A percentile compares a stretch with the other conserved stretches of the same genome.
phyloP scores from a whole-genome alignment of 2,888 invertebrate genomes.

The Drosophila kambysellisi region DNA sequence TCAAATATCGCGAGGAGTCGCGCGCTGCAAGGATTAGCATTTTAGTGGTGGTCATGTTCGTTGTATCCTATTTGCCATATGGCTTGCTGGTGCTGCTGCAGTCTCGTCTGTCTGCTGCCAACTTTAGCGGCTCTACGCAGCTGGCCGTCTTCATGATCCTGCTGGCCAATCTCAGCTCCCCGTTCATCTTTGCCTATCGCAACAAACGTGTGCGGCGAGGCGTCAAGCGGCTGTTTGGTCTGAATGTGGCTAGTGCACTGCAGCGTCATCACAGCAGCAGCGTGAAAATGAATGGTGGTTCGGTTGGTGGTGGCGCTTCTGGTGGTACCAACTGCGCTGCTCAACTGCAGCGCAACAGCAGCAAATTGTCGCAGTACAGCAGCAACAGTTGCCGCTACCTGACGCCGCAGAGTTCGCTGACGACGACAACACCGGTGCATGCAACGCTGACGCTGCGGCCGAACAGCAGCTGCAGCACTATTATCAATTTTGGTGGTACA shows the following conservation, averaged over 20 bases:
- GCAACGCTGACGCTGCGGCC: slow-evolving; percentile 65
- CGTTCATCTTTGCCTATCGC: slow-evolving; percentile 85
- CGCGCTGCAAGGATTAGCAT: slow-evolving; percentile 94
- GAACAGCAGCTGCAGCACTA: slow-evolving; percentile 82
- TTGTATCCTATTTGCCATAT: slow-evolving; percentile 85
- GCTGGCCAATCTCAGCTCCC: slow-evolving; percentile 84
- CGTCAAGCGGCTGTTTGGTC: slow-evolving; percentile 83
- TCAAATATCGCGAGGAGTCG: slow-evolving; percentile 94
- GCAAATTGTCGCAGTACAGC: slow-evolving; percentile 84
- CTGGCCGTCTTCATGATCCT: slow-evolving; percentile 84
- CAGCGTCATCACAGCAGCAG: slow-evolving; percentile 82
- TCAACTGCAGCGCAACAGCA: slow-evolving; percentile 83
- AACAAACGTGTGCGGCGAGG: slow-evolving; percentile 85
- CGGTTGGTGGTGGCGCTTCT: slow-evolving; percentile 20
- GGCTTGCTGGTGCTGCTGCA: slow-evolving; percentile 84
- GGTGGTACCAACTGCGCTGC: slow-evolving; percentile 53
- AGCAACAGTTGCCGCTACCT: slow-evolving; percentile 83
- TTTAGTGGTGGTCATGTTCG: slow-evolving; percentile 85
- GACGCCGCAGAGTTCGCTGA: slow-evolving; percentile 81
- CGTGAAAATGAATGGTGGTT: slow-evolving; percentile 67
- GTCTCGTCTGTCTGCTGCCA: slow-evolving; percentile 80
- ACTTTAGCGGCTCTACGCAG: slow-evolving; percentile 83
- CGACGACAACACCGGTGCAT: slow-evolving; percentile 64
- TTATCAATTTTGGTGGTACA: slow-evolving; percentile 71
- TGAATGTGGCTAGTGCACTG: slow-evolving; percentile 77